Evolutionary conservation across 2,113 vertebrate genomes (phyloP), one percentile per base, ranked within the genome.

Genomic region (human (Homo sapiens)): DNA sequence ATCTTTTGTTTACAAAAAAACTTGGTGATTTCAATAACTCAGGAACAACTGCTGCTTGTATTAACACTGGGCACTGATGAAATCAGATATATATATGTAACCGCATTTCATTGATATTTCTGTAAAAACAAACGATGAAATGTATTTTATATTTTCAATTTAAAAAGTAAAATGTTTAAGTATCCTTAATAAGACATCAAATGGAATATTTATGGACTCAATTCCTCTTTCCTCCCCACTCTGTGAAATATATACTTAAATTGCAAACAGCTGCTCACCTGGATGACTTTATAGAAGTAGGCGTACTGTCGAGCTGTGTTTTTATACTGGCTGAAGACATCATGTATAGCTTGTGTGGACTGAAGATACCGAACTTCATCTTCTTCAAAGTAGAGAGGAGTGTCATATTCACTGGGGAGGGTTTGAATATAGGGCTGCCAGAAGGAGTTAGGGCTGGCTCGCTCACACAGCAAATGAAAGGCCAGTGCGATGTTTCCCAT

Each of bases 401-500:
- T 99, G 98, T 99, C 99, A 6, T 99, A 99, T 92, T 99, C 99
- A 86, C 96, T 98, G 89, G 99, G 99, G 43, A 99, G 99, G 9
- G 99, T 99, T 98, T 99, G 99, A 98, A 99, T 99, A 98, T 99
- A 99, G 30, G 99, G 99, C 95, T 99, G 98, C 99, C 99, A 99
- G 98, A 99, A 98, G 4, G 99, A 99, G 90, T 95, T 98, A 0
- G 99, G 99, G 97, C 98, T 98, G 75, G 99, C 99, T 40, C 99
- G 98, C 97, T 99, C 99, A 75, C 99, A 99, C 95, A 99, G 99
- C 97, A 99, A 99, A 97, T 99, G 99, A 27, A 99, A 99, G 68
- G 99, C 99, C 98, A 99, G 97, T 0, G 99, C 99, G 97, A 99
- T 99, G 66, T 99, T 99, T 32, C 99, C 99, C 99, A 99, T 99